Evolutionary conservation across 2,113 vertebrate species (phyloP).

Genomic region (Garra rufa): DNA sequence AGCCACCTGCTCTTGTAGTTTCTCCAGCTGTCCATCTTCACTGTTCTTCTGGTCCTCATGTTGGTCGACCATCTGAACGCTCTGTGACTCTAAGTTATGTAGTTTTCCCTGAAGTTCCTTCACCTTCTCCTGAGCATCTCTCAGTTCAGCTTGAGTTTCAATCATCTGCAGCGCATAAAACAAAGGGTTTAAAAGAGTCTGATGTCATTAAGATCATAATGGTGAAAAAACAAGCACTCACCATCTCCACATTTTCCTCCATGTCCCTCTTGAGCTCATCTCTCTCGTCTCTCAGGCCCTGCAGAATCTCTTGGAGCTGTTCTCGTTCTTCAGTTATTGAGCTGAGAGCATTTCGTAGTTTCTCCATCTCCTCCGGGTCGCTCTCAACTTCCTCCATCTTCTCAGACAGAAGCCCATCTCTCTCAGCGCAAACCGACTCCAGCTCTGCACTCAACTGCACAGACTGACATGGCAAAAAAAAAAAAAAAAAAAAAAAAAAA

Average conservation of each 20-base stretch:
- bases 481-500: too few relatives aligned
- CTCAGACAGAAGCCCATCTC: constrained; percentile 52
- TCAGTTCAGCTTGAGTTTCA: constrained; percentile 62
- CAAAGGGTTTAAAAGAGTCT: constrained; percentile 52
- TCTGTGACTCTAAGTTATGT: constrained; percentile 4
- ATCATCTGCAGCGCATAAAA: constrained; percentile 54
- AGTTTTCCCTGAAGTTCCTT: constrained; percentile 48
- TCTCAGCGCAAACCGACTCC: constrained; percentile 48
- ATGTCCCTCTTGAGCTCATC: constrained; percentile 62
- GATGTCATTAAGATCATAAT: constrained; percentile 55
- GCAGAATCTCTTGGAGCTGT: constrained; percentile 48
- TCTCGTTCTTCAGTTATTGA: constrained; percentile 26
- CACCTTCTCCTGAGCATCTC: constrained; percentile 46
- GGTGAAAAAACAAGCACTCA: constrained; percentile 2
- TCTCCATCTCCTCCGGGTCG: constrained; percentile 3
- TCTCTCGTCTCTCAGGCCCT: constrained; percentile 36
- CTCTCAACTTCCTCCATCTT: not conserved
- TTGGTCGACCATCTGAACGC: constrained; percentile 2
- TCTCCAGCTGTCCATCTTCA: not conserved
- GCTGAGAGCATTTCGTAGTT: not conserved
- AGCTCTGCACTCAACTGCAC: constrained; percentile 54
- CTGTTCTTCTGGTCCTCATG: not conserved
- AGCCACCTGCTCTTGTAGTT: constrained; percentile 47
- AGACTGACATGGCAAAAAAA: too few relatives aligned
- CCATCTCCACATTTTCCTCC: constrained; percentile 64